Evolutionary conservation across 2,888 invertebrate genomes (phyloP), one percentile per base, ranked within the genome.

Genomic region (Parasteatoda lunata): DNA sequence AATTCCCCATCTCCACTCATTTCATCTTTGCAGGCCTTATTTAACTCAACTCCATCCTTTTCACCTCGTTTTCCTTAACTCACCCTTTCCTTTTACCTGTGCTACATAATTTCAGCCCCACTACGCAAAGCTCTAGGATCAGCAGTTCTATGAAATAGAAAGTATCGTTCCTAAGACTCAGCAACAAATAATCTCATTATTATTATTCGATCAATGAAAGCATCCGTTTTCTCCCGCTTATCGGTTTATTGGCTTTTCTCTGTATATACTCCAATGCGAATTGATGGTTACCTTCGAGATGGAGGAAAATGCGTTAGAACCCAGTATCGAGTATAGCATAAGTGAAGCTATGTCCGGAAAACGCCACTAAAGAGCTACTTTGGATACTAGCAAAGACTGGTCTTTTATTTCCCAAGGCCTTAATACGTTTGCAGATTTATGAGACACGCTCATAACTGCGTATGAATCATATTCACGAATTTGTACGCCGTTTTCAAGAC

Each of bases 111-210:
- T 77, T 49, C 30, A 51, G 77, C 52, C 48, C 52, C 66, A 77
- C 54, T 70, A 77, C 68, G 77, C 45, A 77, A 77, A 77, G 77
- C 77, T 69, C 13, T 13, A n/a, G 70, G n/a, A 76, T 85, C 71
- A 52, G 65, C 45, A 71, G 70, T 76, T 64, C 48, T 49, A 65
- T 70, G 80, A 80, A 85, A 85, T 79, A 64, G 75, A 75, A 84
- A 78, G 75, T 85, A 78, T 81, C 75, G 52, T 72, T 70, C 70
- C 78, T n/a, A 80, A 80, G 75, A 70, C 71, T 79, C 80, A 80
- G 85, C 66, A 85, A 85, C 79, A 75, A 85, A 85, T 80, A 85
- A 85, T 85, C 85, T 79, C 76, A 85, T 85, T 80, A 80, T 85
- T 85, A 85, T 85, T 79, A 85, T 65, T 66, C 79, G 80, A 85